Base-by-base conservation (phyloP, 2,888 invertebrate species). In the Cheilosia soror region DNA sequence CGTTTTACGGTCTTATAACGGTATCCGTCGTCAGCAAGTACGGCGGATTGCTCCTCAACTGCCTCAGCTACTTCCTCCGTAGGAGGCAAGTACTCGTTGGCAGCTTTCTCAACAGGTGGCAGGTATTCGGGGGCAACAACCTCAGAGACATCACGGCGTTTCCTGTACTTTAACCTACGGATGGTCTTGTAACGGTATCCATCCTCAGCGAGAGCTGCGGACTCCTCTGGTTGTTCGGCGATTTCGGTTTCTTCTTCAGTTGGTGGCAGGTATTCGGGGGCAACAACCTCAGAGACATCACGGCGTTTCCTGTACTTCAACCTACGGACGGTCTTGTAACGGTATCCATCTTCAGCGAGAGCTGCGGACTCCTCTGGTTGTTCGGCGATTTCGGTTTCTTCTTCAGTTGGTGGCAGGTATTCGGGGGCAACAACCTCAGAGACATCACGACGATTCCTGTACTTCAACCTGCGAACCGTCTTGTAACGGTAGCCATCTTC, bases 261-360 rank as follows among this genome's bases (percentile, higher is more conserved):
- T 0, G 89, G 88, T 1, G 90, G 89, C 73, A 90, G 66, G 44
- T 90, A 90, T 2, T 90, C 88, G 20, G 87, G 88, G 44, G 88
- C 65, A 29, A 89, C 65, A 25, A 89, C 66, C 77, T 90, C 89
- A 0, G 89, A 88, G 0, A 90, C 90, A 87, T 90, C 90, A 44
- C 90, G 89, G 15, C 90, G 90, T 0, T 88, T 88, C n/a, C 90
- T 89, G 25, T 88, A 88, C 42, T 90, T 90, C 1, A 89, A 65
- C 0, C 88, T 88, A 20, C 90, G 88, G 0, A 90, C 89, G 4
- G 90, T 89, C 77, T 90, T 90, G 86, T 90, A 90, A 25, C 87
- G 88, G 72, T 90, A 90, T 0, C 90, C 89, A 77, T 90, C 88
- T 0, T 88, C 87, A 4, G 66, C 88, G 0, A 90, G 88, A n/a